Conservation (phyloP, 1,140 invertebrate species). For the Schlechtendalia chinensis region DNA sequence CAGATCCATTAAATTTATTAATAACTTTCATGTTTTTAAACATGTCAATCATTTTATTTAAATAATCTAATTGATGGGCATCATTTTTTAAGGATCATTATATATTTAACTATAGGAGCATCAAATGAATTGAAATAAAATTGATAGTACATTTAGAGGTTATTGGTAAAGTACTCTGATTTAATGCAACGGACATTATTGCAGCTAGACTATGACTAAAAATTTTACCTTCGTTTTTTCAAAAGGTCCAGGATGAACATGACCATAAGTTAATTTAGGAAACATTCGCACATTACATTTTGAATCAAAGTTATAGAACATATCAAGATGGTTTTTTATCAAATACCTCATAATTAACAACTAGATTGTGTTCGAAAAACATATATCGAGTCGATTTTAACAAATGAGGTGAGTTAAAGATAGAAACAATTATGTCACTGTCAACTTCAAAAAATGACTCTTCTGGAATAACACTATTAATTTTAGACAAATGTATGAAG, state of each 20-base stretch:
- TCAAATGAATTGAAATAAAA: neutral
- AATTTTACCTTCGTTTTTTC: slow-evolving; percentile 3
- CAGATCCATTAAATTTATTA: neutral
- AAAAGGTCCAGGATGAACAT: neutral
- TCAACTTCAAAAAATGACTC: neutral
- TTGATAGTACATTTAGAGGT: neutral
- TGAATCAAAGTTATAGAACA: neutral
- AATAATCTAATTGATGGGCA: neutral
- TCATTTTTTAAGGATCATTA: neutral
- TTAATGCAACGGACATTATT: neutral
- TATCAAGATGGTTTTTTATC: neutral
- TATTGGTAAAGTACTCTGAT: neutral
- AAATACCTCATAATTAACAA: slow-evolving; percentile 2
- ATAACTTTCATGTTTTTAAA: neutral
- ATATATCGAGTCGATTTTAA: neutral
- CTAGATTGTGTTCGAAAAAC: slow-evolving; percentile 54
- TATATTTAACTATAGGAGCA: neutral
- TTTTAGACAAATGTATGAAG: neutral
- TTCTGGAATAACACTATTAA: neutral
- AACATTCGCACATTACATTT: neutral
- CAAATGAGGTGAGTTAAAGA: neutral
- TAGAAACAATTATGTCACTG: neutral
- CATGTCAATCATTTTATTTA: neutral
- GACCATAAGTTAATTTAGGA: neutral
- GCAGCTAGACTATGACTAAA: slow-evolving; percentile 10